phyloP scores from a whole-genome alignment of 1,140 invertebrate species.

The Pogonus chalceus region DNA sequence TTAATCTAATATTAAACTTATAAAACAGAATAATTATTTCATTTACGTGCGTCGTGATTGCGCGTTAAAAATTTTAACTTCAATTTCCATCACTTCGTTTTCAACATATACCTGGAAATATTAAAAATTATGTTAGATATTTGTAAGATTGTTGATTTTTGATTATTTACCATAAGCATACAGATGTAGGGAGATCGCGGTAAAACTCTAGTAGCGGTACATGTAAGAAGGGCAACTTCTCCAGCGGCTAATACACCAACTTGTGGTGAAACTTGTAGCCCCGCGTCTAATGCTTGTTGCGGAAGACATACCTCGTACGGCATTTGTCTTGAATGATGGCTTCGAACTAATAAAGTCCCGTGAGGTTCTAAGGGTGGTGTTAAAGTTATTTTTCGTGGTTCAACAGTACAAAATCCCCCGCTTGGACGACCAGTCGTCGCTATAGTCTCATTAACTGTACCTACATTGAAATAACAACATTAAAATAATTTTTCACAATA shows the following conservation, averaged over 20 bases:
- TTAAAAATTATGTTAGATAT: background rate
- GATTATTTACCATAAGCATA: background rate
- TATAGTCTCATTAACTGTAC: no score
- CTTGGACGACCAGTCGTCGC: background rate
- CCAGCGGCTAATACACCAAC: background rate
- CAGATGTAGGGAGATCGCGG: background rate
- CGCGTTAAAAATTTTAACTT: background rate
- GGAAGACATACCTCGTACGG: background rate
- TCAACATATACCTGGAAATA: background rate
- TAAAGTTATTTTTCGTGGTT: background rate
- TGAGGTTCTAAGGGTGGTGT: background rate
- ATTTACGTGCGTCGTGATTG: background rate
- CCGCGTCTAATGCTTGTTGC: background rate
- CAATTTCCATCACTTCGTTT: slow-evolving; percentile 1
- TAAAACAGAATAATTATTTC: no score
- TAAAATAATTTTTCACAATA: no score
- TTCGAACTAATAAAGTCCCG: background rate
- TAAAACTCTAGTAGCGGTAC: background rate
- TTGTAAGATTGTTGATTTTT: background rate
- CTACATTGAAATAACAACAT: no score
- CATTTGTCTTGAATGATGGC: background rate
- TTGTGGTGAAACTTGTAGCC: background rate
- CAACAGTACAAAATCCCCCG: background rate
- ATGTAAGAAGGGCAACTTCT: background rate
- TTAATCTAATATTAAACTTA: no score